These are phyloP conservation scores for Dipodomys merriami DNA, from an alignment of 2,113 vertebrate genomes.

Conservation along the genomic window DNA sequence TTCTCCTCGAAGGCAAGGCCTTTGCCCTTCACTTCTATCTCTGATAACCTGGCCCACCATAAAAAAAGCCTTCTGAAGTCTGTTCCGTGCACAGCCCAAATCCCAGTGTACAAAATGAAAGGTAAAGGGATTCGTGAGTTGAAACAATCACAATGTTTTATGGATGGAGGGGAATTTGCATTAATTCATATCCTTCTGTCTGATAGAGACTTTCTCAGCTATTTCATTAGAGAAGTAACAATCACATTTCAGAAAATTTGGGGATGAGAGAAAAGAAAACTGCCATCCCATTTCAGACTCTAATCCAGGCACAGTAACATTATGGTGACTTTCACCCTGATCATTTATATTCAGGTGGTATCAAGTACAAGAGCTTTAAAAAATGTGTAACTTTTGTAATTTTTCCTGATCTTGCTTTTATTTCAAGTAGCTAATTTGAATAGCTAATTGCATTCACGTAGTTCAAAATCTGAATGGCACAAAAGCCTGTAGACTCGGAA, in stretches of 20 bases:
- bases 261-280: background rate
- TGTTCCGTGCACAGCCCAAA: background rate
- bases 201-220: constrained; percentile 75
- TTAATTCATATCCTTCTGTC: constrained; percentile 80
- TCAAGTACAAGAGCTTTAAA: background rate
- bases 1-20: background rate
- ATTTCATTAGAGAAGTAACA: constrained; percentile 69
- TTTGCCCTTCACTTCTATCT: background rate
- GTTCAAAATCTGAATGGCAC: constrained; percentile 33
- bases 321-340: constrained; percentile 1
- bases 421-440: background rate
- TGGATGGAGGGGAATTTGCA: constrained; percentile 71
- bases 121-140: constrained; percentile 70
- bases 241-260: constrained; percentile 42
- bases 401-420: background rate
- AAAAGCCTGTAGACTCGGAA: background rate
- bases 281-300: background rate
- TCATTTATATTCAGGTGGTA: background rate
- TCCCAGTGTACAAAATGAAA: constrained; percentile 41
- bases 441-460: constrained; percentile 19
- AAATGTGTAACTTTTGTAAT: background rate
- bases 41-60: constrained; percentile 28
- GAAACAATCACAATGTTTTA: constrained; percentile 77
- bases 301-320: background rate
- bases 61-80: constrained; percentile 53